Percentiles rank a stretch among this genome's conserved stretches.
Evolutionary conservation across 2,888 invertebrate species (phyloP).

Genomic region (Thumatha senex): DNA sequence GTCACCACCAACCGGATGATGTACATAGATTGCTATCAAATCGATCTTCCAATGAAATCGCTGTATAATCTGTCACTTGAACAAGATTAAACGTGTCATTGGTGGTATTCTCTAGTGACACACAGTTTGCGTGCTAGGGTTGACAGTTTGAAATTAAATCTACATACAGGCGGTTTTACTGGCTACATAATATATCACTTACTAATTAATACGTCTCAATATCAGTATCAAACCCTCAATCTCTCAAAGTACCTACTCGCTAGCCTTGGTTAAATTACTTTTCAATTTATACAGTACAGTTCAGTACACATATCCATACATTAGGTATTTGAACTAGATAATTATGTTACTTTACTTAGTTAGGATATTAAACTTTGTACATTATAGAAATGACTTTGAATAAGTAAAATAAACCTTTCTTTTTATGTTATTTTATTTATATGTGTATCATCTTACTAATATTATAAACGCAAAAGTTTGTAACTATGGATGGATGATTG

Average conservation of each 20-base stretch:
- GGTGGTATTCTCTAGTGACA: not conserved
- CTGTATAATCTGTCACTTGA: too few species aligned
- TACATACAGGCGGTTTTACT: not conserved
- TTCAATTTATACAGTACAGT: conserved; percentile 15
- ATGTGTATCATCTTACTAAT: too few species aligned
- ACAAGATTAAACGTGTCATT: too few species aligned
- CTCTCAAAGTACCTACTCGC: conserved; percentile 16
- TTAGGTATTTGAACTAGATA: conserved; percentile 4
- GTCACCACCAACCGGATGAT: too few species aligned
- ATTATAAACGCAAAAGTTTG: too few species aligned
- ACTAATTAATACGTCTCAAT: conserved; percentile 25
- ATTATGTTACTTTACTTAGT: not conserved
- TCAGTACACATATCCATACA: conserved; percentile 6
- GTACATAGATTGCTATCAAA: too few species aligned
- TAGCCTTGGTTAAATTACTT: conserved; percentile 30
- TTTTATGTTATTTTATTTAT: too few species aligned
- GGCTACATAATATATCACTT: conserved; percentile 3
- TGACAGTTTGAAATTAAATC: not conserved
- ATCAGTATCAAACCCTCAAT: conserved; percentile 19
- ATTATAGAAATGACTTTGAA: too few species aligned
- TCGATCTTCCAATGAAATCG: too few species aligned
- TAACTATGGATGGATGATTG: too few species aligned
- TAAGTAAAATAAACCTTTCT: too few species aligned
- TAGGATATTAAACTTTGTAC: not conserved
- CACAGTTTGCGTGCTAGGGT: too few species aligned